Percentiles rank a stretch among this genome's conserved stretches.
Evolutionary conservation across 2,797 vertebrate genomes (phyloP).

Genomic region (Sylvia borin): DNA sequence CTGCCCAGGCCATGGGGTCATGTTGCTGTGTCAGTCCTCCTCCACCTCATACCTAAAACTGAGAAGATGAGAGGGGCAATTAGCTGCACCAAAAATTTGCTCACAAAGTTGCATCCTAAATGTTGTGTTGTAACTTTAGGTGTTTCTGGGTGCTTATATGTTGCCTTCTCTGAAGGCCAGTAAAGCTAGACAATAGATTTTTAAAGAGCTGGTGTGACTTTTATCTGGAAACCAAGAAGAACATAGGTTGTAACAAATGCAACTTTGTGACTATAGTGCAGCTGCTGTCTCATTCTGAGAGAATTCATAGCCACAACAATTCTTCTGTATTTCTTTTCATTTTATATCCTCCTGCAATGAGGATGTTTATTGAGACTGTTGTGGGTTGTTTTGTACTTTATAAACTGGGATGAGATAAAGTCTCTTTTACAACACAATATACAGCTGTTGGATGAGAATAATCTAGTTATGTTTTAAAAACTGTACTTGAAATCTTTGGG

Average conservation of each 20-base stretch:
- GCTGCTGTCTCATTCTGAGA: background rate
- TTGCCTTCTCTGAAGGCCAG: background rate
- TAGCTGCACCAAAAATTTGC: background rate
- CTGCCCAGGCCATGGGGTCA: background rate
- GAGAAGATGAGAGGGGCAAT: background rate
- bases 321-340: background rate
- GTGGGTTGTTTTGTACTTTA: background rate
- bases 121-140: background rate
- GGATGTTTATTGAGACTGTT: background rate
- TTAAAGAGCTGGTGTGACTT: background rate
- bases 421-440: background rate
- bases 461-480: background rate
- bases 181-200: background rate
- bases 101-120: background rate
- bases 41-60: background rate
- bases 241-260: background rate
- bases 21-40: background rate
- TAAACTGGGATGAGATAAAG: background rate
- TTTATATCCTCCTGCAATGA: background rate
- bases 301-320: background rate
- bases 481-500: background rate
- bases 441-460: background rate
- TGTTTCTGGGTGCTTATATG: background rate
- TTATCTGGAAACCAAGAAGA: background rate
- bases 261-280: background rate